These are phyloP conservation scores for Spodoptera frugiperda DNA, from an alignment of 1,140 invertebrate genomes.

Conservation along the genomic window DNA sequence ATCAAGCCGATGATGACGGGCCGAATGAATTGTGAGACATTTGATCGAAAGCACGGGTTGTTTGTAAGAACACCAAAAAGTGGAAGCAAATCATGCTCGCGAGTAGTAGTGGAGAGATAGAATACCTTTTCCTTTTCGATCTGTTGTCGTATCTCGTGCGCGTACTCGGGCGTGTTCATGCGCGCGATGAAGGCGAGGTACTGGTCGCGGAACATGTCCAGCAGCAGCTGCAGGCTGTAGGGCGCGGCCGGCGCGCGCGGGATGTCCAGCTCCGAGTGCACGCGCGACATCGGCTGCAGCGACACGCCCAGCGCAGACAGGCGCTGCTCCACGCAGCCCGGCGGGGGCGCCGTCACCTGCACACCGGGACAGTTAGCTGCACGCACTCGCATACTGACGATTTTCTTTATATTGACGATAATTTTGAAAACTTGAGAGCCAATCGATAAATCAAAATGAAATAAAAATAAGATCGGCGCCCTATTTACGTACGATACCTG, in stretches of 20 bases:
- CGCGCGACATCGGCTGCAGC: slow-evolving; percentile 86
- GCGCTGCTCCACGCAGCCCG: slow-evolving; percentile 96
- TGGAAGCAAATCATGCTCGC: not conserved
- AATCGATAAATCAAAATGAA: not conserved
- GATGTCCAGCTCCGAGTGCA: slow-evolving; percentile 94
- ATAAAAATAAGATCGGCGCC: not conserved
- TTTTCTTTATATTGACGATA: too few relatives aligned
- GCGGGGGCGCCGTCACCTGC: slow-evolving; percentile 88
- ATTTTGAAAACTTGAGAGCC: not conserved
- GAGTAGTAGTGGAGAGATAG: not conserved
- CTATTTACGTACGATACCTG: slow-evolving; percentile 12
- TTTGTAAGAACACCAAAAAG: slow-evolving; percentile 16
- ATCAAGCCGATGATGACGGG: too few relatives aligned
- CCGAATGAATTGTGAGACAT: not conserved
- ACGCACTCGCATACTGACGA: too few relatives aligned
- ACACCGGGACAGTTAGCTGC: not conserved
- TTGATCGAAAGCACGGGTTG: slow-evolving; percentile 1
- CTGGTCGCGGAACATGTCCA: slow-evolving; percentile 94
- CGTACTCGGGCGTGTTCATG: slow-evolving; percentile 93
- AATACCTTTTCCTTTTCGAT: slow-evolving; percentile 92
- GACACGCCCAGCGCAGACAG: slow-evolving; percentile 90
- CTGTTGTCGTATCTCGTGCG: slow-evolving; percentile 90
- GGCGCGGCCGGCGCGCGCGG: slow-evolving; percentile 92
- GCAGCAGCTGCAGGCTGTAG: slow-evolving; percentile 93
- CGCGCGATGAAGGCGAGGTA: slow-evolving; percentile 93